Percentiles rank a stretch among this genome's conserved stretches.
phyloP scores from a whole-genome alignment of 2,888 invertebrate genomes.

The Dolichomitus sp. region DNA sequence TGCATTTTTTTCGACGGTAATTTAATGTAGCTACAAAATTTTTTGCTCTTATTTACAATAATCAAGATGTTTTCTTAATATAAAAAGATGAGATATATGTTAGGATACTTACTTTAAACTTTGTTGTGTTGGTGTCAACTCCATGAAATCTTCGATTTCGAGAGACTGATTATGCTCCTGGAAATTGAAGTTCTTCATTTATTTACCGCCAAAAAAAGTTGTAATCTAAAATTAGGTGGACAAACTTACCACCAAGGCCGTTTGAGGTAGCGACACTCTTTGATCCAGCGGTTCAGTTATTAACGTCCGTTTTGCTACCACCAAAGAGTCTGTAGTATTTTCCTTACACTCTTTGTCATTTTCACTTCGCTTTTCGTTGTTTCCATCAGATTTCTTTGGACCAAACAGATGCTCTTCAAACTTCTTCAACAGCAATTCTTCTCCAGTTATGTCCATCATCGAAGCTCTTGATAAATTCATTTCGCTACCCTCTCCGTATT shows the following conservation, averaged over 20 bases:
- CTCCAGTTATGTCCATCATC: constrained; percentile 75
- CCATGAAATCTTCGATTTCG: neutral
- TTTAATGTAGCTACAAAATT: neutral
- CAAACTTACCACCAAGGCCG: neutral
- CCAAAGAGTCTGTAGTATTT: constrained; percentile 66
- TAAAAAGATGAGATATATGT: neutral
- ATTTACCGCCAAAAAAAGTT: neutral
- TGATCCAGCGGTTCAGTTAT: neutral
- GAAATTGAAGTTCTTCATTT: neutral
- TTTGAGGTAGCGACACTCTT: neutral
- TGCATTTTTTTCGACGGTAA: too few species aligned
- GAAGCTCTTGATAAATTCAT: constrained; percentile 57
- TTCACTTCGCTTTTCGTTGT: constrained; percentile 26
- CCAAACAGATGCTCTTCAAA: constrained; percentile 77
- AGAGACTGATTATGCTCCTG: neutral
- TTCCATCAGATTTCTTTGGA: neutral
- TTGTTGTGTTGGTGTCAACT: neutral
- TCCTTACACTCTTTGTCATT: constrained; percentile 72
- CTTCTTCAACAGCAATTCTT: constrained; percentile 71
- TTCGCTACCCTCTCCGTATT: neutral
- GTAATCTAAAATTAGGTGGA: neutral
- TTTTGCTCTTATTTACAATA: neutral
- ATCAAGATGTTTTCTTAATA: neutral
- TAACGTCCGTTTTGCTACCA: neutral
- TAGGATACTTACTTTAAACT: neutral